Conservation (phyloP, 2,797 vertebrate genomes). For the Silurus lanzhouensis region DNA sequence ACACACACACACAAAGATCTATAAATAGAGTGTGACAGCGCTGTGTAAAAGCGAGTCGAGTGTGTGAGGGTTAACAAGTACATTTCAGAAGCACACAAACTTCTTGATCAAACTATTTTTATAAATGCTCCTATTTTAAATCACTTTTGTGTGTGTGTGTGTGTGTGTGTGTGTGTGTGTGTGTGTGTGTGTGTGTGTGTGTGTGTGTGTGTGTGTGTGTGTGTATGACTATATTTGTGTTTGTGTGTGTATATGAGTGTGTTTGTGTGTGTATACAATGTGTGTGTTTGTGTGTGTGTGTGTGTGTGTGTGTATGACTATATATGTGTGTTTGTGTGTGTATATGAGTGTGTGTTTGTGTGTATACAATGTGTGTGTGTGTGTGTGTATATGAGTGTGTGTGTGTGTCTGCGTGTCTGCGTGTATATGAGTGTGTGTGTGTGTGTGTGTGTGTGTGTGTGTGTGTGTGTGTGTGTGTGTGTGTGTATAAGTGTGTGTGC, state of each 20-base stretch:
- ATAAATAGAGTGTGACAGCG: neutral
- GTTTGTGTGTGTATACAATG: too few species aligned
- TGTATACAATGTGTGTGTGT: too few species aligned
- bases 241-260: too few species aligned
- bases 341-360: too few species aligned
- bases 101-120: neutral
- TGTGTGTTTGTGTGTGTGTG: too few species aligned
- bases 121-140: neutral
- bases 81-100: neutral
- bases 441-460: neutral
- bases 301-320: too few species aligned
- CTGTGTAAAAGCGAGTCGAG: neutral
- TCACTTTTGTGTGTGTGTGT: neutral
- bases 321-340: too few species aligned
- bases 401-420: too few species aligned
- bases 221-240: too few species aligned
- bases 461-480: neutral
- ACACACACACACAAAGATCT: neutral
- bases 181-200: neutral
- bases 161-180: conserved; percentile 1
- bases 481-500: neutral
- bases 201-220: too few species aligned
- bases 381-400: too few species aligned
- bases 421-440: too few species aligned
- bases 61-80: neutral